These are phyloP conservation scores for Carabus problematicus DNA, from an alignment of 2,888 invertebrate genomes.

Conservation along the genomic window DNA sequence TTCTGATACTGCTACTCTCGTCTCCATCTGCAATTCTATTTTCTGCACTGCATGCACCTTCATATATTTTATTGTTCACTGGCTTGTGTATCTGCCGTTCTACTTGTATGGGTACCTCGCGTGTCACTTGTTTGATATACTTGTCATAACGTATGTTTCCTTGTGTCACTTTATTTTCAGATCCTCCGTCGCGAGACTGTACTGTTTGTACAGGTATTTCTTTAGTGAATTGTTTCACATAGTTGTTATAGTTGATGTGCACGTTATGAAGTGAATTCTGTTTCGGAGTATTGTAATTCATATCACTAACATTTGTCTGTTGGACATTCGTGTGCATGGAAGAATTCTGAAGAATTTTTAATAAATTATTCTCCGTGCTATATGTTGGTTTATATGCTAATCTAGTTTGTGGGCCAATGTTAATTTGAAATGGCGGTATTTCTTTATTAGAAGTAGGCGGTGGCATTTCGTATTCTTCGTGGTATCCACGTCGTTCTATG, in stretches of 20 bases:
- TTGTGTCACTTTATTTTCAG: conserved; percentile 9
- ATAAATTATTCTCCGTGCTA: conserved; percentile 17
- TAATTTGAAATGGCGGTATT: conserved; percentile 24
- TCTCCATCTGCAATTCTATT: neutral
- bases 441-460: conserved; percentile 6
- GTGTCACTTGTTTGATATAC: conserved; percentile 33
- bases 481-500: conserved; percentile 64
- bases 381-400: neutral
- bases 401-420: conserved; percentile 11
- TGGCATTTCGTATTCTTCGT: conserved; percentile 45
- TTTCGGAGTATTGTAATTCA: too few species aligned
- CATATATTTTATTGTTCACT: conserved; percentile 37
- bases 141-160: conserved; percentile 31
- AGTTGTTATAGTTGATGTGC: conserved; percentile 31
- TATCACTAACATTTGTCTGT: neutral
- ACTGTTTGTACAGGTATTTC: conserved; percentile 27
- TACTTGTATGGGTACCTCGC: conserved; percentile 37
- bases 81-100: conserved; percentile 36
- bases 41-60: neutral
- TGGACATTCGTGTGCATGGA: neutral
- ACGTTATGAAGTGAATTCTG: conserved; percentile 8
- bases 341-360: conserved; percentile 31
- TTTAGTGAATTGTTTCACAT: conserved; percentile 32
- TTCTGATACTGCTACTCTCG: conserved; percentile 29
- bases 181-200: conserved; percentile 14